Evolutionary conservation across 2,113 vertebrate species (phyloP).

Genomic region (Lepisosteus oculatus): DNA sequence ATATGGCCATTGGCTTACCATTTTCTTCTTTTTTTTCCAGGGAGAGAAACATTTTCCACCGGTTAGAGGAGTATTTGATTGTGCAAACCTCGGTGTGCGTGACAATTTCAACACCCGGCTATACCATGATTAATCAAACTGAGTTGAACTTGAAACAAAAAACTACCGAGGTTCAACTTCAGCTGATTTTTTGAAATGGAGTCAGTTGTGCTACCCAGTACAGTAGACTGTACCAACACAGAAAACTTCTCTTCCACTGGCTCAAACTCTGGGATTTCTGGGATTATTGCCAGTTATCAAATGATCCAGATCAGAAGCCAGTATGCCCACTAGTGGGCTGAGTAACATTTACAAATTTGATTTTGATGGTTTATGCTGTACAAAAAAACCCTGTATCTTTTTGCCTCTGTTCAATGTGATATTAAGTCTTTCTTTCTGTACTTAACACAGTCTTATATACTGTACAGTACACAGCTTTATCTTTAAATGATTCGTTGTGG

Average conservation of each 20-base stretch:
- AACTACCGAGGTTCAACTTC: neutral
- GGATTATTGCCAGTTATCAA: neutral
- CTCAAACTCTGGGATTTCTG: neutral
- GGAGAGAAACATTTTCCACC: too few relatives aligned
- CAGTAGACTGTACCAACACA: neutral
- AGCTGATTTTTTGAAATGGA: neutral
- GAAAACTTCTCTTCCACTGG: neutral
- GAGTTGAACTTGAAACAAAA: neutral
- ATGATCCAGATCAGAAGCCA: slow-evolving; percentile 4
- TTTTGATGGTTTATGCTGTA: neutral
- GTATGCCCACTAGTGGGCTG: neutral
- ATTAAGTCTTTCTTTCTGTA: too few relatives aligned
- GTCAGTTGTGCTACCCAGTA: neutral
- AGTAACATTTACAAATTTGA: neutral
- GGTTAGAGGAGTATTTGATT: neutral
- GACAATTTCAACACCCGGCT: neutral
- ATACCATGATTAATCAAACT: neutral
- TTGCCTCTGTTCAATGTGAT: too few relatives aligned
- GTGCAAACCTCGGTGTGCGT: neutral
- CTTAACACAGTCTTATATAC: too few relatives aligned
- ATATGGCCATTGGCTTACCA: too few relatives aligned
- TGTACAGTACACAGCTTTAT: too few relatives aligned
- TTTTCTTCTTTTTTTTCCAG: neutral
- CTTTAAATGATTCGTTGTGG: too few relatives aligned
- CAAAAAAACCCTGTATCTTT: neutral